These are phyloP conservation scores for Formica aserva DNA, from an alignment of 2,888 invertebrate species.

Conservation along the genomic window DNA sequence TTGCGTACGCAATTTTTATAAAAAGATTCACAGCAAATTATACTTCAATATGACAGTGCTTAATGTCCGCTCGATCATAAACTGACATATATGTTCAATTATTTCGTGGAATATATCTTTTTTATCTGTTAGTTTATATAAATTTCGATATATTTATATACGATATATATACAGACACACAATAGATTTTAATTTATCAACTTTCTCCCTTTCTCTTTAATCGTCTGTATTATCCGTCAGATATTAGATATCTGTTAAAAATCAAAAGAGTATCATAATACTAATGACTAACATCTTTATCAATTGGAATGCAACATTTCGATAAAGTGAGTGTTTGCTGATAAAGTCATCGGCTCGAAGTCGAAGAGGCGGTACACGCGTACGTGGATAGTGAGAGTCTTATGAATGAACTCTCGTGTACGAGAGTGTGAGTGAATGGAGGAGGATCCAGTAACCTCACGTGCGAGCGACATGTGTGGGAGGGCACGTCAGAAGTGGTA, in stretches of 20 bases:
- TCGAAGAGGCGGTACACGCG: constrained; percentile 73
- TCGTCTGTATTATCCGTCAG: background rate
- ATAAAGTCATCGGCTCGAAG: constrained; percentile 74
- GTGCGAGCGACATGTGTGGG: constrained; percentile 74
- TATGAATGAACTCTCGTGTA: constrained; percentile 78
- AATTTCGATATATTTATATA: background rate
- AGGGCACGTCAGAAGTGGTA: constrained; percentile 56
- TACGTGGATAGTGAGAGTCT: constrained; percentile 75
- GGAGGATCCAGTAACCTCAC: constrained; percentile 71
- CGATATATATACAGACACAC: background rate
- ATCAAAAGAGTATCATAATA: background rate
- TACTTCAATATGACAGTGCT: background rate
- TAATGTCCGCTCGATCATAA: background rate
- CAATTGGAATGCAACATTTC: background rate
- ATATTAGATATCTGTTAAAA: background rate
- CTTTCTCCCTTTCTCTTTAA: background rate
- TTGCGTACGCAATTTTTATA: constrained; percentile 54
- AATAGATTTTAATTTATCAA: background rate
- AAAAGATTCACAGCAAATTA: constrained; percentile 19
- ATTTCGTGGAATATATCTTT: background rate
- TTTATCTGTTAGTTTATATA: background rate
- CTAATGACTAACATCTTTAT: background rate
- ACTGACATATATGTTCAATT: background rate
- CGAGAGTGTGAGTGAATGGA: constrained; percentile 76
- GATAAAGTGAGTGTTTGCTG: constrained; percentile 50